Evolutionary conservation across 1,140 invertebrate genomes (phyloP).

Genomic region (Mylabris phalerata): DNA sequence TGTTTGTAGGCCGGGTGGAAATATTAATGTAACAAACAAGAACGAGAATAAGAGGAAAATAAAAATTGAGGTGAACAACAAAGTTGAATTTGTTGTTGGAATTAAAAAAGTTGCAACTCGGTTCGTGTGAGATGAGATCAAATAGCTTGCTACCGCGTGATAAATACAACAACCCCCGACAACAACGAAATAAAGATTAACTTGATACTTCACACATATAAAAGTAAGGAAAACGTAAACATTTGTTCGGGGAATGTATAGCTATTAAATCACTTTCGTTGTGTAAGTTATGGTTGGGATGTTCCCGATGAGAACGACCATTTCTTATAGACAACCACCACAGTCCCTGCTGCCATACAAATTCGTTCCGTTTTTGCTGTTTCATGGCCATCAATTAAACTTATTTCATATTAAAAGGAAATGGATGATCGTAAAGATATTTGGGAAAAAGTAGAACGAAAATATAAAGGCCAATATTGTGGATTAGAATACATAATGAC

Average conservation of each 20-base stretch:
- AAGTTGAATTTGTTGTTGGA: neutral
- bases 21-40: no score
- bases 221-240: conserved; percentile 22
- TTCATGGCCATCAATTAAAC: neutral
- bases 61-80: neutral
- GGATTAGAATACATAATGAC: neutral
- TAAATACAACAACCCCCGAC: neutral
- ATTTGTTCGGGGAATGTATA: conserved; percentile 23
- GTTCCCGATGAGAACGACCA: conserved; percentile 1
- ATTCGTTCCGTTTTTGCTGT: conserved; percentile 13
- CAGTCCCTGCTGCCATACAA: conserved; percentile 8
- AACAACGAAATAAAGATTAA: conserved; percentile 19
- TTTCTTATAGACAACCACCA: conserved; percentile 13
- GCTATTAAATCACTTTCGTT: conserved; percentile 25
- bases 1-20: no score
- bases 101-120: no score
- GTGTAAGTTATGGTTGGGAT: conserved; percentile 19
- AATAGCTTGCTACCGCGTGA: neutral
- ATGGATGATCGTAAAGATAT: no score
- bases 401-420: neutral
- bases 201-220: conserved; percentile 18
- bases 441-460: no score
- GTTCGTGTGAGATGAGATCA: no score
- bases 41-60: no score
- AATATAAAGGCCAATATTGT: neutral